Percentiles rank a stretch among this genome's conserved stretches.
Conservation (phyloP, 2,888 invertebrate genomes). For the Morpho achilles region DNA sequence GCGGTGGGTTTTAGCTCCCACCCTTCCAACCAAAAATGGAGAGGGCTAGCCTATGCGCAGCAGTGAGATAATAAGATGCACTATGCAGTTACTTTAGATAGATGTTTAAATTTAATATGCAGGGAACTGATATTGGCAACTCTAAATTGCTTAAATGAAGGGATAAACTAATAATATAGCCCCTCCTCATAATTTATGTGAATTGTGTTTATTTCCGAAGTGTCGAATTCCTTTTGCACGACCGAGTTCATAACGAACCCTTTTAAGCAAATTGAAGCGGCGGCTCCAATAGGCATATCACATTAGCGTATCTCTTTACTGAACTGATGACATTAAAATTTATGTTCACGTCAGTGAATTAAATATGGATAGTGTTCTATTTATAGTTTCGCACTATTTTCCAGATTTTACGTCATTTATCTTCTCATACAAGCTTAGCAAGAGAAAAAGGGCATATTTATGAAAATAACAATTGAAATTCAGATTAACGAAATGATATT, state of each 20-base stretch:
- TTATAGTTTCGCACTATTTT: too few relatives aligned
- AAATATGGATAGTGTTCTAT: too few relatives aligned
- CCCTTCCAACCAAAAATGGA: too few relatives aligned
- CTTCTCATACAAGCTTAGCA: neutral
- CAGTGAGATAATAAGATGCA: too few relatives aligned
- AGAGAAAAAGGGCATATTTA: neutral
- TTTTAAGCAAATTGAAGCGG: conserved; percentile 60
- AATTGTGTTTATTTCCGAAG: conserved; percentile 29
- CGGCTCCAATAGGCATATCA: conserved; percentile 26
- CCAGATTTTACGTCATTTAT: too few relatives aligned
- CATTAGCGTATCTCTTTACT: conserved; percentile 15
- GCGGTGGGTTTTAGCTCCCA: too few relatives aligned
- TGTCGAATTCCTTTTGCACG: conserved; percentile 46
- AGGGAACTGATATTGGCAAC: too few relatives aligned
- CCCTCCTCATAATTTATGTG: conserved; percentile 18
- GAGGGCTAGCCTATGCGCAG: too few relatives aligned
- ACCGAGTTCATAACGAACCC: conserved; percentile 44
- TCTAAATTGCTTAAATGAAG: neutral
- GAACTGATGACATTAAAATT: conserved; percentile 6
- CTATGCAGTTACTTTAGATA: too few relatives aligned
- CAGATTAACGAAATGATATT: neutral
- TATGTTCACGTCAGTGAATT: neutral
- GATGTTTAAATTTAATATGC: too few relatives aligned
- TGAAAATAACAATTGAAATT: neutral
- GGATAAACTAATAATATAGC: conserved; percentile 11